Conservation (phyloP, 2,888 invertebrate genomes). For the Andrena flavipes region DNA sequence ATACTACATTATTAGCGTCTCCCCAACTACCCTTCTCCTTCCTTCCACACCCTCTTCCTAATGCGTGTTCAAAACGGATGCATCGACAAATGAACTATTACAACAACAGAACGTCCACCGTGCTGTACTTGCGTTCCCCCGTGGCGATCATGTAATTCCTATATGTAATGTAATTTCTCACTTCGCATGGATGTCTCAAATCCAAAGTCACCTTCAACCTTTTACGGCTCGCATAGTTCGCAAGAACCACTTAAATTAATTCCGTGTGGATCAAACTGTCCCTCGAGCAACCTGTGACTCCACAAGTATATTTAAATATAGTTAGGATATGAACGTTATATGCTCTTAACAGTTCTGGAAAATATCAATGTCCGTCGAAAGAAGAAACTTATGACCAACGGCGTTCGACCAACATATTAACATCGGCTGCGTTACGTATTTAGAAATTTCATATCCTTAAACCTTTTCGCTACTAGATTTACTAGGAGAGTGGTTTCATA, state of each 20-base stretch:
- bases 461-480: constrained; percentile 4
- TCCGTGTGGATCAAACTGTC: constrained; percentile 23
- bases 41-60: constrained; percentile 10
- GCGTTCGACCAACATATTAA: not conserved
- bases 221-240: constrained; percentile 7
- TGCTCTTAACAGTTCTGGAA: constrained; percentile 18
- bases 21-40: constrained; percentile 25
- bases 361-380: constrained; percentile 18
- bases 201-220: not conserved
- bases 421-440: not conserved
- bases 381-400: not conserved
- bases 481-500: not conserved
- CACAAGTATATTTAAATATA: constrained; percentile 38
- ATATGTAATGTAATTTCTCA: constrained; percentile 15
- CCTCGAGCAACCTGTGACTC: constrained; percentile 24
- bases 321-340: constrained; percentile 20
- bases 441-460: not conserved
- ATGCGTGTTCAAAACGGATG: constrained; percentile 48
- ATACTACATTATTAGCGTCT: constrained; percentile 35
- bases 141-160: constrained; percentile 51
- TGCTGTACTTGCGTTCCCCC: constrained; percentile 51
- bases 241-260: constrained; percentile 13
- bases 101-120: constrained; percentile 59
- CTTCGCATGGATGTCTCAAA: constrained; percentile 18
- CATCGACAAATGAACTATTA: constrained; percentile 53